Conservation (phyloP, 2,113 vertebrate species). For the Rhineura floridana region DNA sequence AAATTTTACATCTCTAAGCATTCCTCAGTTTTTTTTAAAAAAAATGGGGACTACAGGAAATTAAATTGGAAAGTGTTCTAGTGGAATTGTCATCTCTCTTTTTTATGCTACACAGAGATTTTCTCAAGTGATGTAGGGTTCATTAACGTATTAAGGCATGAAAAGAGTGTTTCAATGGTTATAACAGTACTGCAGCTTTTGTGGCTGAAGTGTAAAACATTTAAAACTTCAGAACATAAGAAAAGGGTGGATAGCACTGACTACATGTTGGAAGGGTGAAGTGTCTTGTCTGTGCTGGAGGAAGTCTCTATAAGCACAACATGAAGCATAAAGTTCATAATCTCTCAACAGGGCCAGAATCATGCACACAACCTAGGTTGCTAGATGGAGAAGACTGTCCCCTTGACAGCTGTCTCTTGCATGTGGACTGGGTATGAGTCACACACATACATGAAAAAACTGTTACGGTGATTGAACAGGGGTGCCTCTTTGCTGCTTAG, state of each 20-base stretch:
- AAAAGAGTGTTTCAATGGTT: neutral
- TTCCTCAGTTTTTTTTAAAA: conserved; percentile 17
- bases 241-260: neutral
- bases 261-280: no score
- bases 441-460: neutral
- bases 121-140: neutral
- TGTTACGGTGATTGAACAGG: neutral
- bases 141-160: neutral
- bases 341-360: neutral
- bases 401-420: neutral
- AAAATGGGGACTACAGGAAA: conserved; percentile 28
- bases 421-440: neutral
- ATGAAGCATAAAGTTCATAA: neutral
- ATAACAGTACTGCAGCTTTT: neutral
- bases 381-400: neutral
- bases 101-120: conserved; percentile 10
- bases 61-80: neutral
- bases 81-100: accelerated
- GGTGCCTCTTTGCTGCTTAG: neutral
- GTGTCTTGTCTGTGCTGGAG: no score
- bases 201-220: neutral
- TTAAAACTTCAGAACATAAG: no score
- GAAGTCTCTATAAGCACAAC: neutral
- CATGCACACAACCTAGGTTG: neutral
- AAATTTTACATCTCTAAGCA: no score